phyloP scores from a whole-genome alignment of 2,113 vertebrate species.

The Grus americana region DNA sequence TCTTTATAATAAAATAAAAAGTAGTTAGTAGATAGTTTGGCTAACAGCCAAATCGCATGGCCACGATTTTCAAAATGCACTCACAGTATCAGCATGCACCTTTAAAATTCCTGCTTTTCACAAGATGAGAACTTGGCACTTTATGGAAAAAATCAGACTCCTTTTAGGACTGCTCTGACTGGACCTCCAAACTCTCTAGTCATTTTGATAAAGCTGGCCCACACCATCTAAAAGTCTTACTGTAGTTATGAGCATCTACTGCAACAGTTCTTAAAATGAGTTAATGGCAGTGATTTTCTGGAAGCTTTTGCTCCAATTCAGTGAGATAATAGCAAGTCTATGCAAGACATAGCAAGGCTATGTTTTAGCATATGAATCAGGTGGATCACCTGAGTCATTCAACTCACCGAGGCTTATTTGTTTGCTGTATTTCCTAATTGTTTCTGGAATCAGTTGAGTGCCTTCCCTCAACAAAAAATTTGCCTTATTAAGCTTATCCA shows the following conservation, averaged over 20 bases:
- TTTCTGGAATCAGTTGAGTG: slow-evolving; percentile 39
- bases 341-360: no score
- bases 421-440: slow-evolving; percentile 48
- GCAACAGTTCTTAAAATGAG: not conserved
- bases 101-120: not conserved
- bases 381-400: slow-evolving; percentile 3
- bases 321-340: not conserved
- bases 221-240: not conserved
- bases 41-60: not conserved
- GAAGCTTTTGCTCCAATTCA: not conserved
- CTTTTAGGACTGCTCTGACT: not conserved
- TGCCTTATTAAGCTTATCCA: slow-evolving; percentile 25
- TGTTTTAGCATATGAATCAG: slow-evolving; percentile 8
- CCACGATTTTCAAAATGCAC: not conserved
- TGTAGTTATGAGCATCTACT: not conserved
- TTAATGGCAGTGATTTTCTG: not conserved
- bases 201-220: not conserved
- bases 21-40: not conserved
- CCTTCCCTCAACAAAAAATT: slow-evolving; percentile 13
- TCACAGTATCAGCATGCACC: not conserved
- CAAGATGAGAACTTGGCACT: not conserved
- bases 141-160: not conserved
- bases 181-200: not conserved
- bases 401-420: slow-evolving; percentile 24
- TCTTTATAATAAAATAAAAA: not conserved